These are phyloP conservation scores for Nestor notabilis DNA, from an alignment of 2,113 vertebrate genomes.

Conservation along the genomic window DNA sequence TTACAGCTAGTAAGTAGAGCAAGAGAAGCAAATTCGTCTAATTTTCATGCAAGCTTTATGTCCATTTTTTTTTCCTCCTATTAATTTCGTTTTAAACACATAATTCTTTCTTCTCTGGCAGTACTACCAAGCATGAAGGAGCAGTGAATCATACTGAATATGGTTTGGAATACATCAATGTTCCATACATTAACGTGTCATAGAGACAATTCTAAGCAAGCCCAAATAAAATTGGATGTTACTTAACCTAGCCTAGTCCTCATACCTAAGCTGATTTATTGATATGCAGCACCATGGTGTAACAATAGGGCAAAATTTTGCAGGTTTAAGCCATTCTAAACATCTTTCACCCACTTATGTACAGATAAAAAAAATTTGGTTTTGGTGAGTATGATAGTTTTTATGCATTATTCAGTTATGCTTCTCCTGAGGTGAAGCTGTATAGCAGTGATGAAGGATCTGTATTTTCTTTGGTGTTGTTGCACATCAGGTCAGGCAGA, in stretches of 20 bases:
- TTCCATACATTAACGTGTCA: not conserved
- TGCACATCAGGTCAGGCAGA: not conserved
- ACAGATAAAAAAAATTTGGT: not conserved
- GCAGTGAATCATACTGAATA: not conserved
- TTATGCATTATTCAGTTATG: accelerated
- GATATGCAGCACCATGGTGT: not conserved
- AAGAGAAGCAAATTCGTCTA: conserved; percentile 13
- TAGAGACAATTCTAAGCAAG: not conserved
- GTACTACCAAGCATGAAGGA: not conserved
- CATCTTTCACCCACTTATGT: not conserved
- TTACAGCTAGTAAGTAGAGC: conserved; percentile 39
- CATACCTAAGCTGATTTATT: not conserved
- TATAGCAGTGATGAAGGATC: not conserved
- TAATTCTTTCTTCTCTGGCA: not conserved
- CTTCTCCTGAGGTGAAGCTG: not conserved
- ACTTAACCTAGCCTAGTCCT: not conserved
- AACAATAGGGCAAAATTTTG: not conserved
- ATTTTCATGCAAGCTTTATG: conserved; percentile 29
- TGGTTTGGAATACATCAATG: not conserved
- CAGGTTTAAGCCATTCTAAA: not conserved
- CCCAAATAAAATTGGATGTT: not conserved
- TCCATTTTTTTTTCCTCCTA: not conserved
- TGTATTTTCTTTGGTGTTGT: not conserved
- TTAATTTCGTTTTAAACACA: not conserved
- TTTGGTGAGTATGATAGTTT: not conserved